Evolutionary conservation across 2,797 vertebrate species (phyloP).

Genomic region (Gila robusta): DNA sequence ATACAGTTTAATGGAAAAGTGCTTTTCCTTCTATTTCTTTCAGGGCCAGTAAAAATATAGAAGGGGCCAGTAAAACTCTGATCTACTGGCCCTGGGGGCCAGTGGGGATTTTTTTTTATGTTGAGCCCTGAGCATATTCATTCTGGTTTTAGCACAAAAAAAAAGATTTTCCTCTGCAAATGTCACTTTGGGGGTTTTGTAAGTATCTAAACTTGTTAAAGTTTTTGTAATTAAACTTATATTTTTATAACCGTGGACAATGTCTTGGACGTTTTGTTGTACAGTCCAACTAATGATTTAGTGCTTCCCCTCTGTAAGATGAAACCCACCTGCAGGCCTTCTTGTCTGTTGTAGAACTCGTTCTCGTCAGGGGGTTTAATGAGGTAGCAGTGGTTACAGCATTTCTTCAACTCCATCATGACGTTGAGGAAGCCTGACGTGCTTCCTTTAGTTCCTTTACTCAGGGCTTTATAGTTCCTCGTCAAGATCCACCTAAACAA

Average conservation of each 20-base stretch:
- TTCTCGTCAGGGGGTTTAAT: constrained; percentile 96
- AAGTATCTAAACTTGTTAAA: background rate
- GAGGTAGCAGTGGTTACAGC: constrained; percentile 99
- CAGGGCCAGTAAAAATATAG: too few species aligned
- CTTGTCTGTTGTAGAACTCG: constrained; percentile 92
- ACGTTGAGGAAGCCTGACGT: constrained; percentile 98
- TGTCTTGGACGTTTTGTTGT: background rate
- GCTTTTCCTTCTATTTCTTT: too few species aligned
- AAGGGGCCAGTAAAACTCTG: too few species aligned
- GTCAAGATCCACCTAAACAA: constrained; percentile 94
- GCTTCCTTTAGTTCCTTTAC: constrained; percentile 98
- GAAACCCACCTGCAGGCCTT: constrained; percentile 91
- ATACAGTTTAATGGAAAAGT: too few species aligned
- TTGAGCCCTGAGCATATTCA: too few species aligned
- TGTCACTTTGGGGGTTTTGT: background rate
- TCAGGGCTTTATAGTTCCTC: constrained; percentile 98
- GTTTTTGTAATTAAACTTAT: background rate
- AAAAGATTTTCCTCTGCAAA: background rate
- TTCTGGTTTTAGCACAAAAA: background rate
- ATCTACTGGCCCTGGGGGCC: too few species aligned
- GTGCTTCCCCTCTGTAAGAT: background rate
- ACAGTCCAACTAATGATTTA: background rate
- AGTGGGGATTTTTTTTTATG: too few species aligned
- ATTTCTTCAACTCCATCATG: constrained; percentile 99
- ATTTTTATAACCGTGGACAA: background rate